Evolutionary conservation across 64 coral and sea anemone genomes (phyloP), one percentile per base, ranked within the genome.

Genomic region (Stichodactyla helianthus): DNA sequence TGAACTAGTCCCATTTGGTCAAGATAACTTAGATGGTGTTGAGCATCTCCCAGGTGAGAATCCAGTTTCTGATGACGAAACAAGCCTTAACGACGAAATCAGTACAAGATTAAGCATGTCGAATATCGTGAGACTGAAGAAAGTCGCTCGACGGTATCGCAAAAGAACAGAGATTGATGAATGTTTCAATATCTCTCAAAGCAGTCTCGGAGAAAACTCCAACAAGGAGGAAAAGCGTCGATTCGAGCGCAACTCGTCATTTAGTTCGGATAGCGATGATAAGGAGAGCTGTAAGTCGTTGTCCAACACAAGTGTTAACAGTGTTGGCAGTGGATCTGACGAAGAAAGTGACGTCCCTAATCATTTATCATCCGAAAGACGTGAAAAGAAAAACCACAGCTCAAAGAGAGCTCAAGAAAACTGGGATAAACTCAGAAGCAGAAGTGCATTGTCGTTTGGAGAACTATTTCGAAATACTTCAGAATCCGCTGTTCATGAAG

Each of bases 391-490:
- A 16, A 51, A 22, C 51, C 83, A 59, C 57, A 76, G 53, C 61
- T 27, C 68, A 26, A 74, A 74, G 1, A 89, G 77, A 77, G 85
- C 61, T 16, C 15, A 57, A 18, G 25, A 71, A 81, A 60, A 84
- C 59, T 84, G 83, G 83, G 83, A 84, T 23, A 84, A 84, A 84
- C 83, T 84, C 0, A 54, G 44, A 16, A 61, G 56, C 5, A 35
- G 7, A 10, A 82, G 59, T 52, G 52, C 51, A 51, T 60, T 92
- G 16, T 82, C 90, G 12, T 82, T 92, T 82, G 85, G 85, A 13
- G 79, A 87, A n/a, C 52, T 92, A 9, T 92, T 92, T 51, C 85
- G 90, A 51, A 2, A 44, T 2, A 22, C 51, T 54, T 52, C 78
- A 19, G 52, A 51, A 51, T 0, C 23, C 12, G 68, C 2, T 74